These are phyloP conservation scores for Hemaris fuciformis DNA, from an alignment of 2,888 invertebrate species.

Conservation along the genomic window DNA sequence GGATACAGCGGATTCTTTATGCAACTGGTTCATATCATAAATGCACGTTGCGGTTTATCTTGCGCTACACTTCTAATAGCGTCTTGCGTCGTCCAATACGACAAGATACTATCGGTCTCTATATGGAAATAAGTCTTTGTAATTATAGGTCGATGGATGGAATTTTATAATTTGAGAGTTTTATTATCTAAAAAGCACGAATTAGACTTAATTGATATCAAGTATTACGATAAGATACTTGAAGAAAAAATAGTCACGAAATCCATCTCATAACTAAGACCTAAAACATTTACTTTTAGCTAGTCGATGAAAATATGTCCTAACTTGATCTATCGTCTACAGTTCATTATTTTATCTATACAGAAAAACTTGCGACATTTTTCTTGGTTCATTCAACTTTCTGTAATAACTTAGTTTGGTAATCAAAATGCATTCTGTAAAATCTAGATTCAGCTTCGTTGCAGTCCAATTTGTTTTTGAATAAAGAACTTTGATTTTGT, in stretches of 20 bases:
- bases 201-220: no score
- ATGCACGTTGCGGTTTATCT: background rate
- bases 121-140: background rate
- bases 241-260: no score
- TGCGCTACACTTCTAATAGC: background rate
- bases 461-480: background rate
- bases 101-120: background rate
- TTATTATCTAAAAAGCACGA: no score
- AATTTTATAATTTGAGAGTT: no score
- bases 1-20: conserved; percentile 1
- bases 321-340: background rate
- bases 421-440: background rate
- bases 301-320: no score
- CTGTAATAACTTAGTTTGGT: background rate
- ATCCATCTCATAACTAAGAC: no score
- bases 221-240: no score
- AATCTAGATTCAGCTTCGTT: background rate
- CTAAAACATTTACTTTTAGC: no score
- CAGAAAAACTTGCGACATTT: background rate
- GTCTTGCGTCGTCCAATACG: background rate
- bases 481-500: background rate
- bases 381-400: background rate
- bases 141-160: background rate
- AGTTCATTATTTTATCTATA: background rate
- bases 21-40: conserved; percentile 4